Evolutionary conservation across 1,140 invertebrate species (phyloP), one percentile per base, ranked within the genome.

Genomic region (Zaprionus davidi): DNA sequence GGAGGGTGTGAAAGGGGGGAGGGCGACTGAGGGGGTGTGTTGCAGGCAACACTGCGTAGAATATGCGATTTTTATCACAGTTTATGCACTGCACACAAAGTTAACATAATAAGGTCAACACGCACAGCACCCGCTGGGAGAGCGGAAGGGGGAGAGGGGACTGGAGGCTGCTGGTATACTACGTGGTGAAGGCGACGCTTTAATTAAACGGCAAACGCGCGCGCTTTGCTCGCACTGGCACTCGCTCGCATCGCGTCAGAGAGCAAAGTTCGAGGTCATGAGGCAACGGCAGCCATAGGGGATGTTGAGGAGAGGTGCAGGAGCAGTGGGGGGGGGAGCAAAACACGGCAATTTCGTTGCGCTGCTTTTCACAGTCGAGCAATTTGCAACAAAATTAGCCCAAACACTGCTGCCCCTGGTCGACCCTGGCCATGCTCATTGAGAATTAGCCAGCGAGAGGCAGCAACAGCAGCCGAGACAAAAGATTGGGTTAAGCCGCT

Each of bases 71-170:
- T 88, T 87, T 88, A 87, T 86, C 83, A 86, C 84, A 86, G 83
- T 87, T 86, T 86, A 86, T 86, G 83, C 83, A 86, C 80, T 87
- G 85, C 84, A 87, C 84, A 87, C 84, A 88, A 88, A 84, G 84
- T 88, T 86, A 88, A 84, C 85, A 87, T 88, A 87, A 87, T 88
- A 87, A 87, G 84, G 84, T 84, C 84, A 87, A 68, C 84, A 87
- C 78, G 78, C 84, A 83, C 80, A 83, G 76, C 53, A 71, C 46
- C 71, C 36, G 63, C 66, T 28, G 5, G 44, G 36, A 1, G 2
- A 36, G 26, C n/a, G n/a, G 6, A 5, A 9, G 15, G 28, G 46
- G 44, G 24, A 0, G 12, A 7, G 17, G 26, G 36, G 44, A 53
- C 6, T 60, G 64, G 24, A 5, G 24, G n/a, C 34, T 15, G 36